Conservation (phyloP, 2,797 vertebrate species). For the Acanthurus tractus region DNA sequence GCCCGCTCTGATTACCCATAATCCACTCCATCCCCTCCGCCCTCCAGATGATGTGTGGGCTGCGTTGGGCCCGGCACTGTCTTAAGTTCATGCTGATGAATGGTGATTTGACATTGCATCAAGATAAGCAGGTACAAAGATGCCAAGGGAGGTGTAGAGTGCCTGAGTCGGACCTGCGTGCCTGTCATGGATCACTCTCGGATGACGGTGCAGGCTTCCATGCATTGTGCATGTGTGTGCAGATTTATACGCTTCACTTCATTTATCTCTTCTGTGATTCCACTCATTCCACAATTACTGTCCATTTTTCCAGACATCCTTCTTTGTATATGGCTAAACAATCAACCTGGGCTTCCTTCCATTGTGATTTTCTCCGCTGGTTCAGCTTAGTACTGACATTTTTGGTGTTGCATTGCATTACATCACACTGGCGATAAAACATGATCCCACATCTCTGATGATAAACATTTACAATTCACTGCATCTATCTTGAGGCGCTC, state of each 20-base stretch:
- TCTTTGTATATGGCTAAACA: conserved; percentile 46
- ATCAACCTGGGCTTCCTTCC: conserved; percentile 45
- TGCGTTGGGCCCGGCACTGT: conserved; percentile 42
- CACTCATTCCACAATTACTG: conserved; percentile 27
- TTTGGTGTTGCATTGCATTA: conserved; percentile 46
- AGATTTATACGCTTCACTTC: conserved; percentile 30
- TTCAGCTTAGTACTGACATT: conserved; percentile 23
- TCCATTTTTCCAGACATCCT: conserved; percentile 47
- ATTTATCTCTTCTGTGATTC: conserved; percentile 30
- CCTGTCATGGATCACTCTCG: conserved; percentile 51
- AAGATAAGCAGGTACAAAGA: conserved; percentile 67
- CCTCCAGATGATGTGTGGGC: conserved; percentile 71
- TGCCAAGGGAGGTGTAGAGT: conserved; percentile 57
- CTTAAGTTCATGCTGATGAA: conserved; percentile 64
- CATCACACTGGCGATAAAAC: conserved; percentile 39
- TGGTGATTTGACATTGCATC: conserved; percentile 73
- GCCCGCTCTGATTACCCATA: conserved; percentile 72
- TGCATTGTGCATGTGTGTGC: conserved; percentile 5
- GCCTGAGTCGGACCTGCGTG: conserved; percentile 28
- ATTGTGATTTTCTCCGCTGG: conserved; percentile 44
- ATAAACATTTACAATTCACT: conserved; percentile 62
- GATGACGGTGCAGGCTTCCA: conserved; percentile 28
- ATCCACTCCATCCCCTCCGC: conserved; percentile 58
- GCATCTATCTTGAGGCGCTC: conserved; percentile 25
- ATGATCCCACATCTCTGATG: conserved; percentile 54